These are phyloP conservation scores for Diabrotica undecimpunctata DNA, from an alignment of 1,140 invertebrate species.

Conservation along the genomic window DNA sequence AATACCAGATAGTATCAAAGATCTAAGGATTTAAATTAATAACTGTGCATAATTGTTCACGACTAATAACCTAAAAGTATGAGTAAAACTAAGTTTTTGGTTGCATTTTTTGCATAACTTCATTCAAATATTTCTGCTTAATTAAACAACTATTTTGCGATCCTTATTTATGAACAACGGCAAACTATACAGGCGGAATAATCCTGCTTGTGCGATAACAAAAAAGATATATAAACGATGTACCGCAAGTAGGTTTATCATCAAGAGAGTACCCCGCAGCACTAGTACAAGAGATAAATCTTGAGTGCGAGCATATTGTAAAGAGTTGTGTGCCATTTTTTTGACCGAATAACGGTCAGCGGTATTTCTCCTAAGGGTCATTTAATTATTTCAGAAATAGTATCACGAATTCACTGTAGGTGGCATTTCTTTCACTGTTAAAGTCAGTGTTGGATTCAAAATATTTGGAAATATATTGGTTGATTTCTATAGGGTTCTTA, in stretches of 20 bases:
- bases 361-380: slow-evolving; percentile 1
- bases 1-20: too few species aligned
- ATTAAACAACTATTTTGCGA: too few species aligned
- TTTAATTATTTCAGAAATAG: slow-evolving; percentile 3
- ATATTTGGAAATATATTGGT: too few species aligned
- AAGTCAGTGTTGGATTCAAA: background rate
- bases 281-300: background rate
- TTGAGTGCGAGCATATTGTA: background rate
- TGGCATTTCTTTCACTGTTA: background rate
- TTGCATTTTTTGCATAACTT: too few species aligned
- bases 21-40: too few species aligned
- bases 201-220: background rate
- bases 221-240: background rate
- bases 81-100: too few species aligned
- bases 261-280: background rate
- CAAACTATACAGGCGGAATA: too few species aligned
- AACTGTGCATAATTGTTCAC: too few species aligned
- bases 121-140: too few species aligned
- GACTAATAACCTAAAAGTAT: too few species aligned
- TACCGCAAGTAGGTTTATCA: background rate
- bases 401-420: slow-evolving; percentile 1
- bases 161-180: too few species aligned
- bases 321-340: slow-evolving; percentile 2
- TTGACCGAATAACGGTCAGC: background rate
- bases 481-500: too few species aligned